Evolutionary conservation across 2,113 vertebrate genomes (phyloP).

Genomic region (Prochilodus magdalenae): DNA sequence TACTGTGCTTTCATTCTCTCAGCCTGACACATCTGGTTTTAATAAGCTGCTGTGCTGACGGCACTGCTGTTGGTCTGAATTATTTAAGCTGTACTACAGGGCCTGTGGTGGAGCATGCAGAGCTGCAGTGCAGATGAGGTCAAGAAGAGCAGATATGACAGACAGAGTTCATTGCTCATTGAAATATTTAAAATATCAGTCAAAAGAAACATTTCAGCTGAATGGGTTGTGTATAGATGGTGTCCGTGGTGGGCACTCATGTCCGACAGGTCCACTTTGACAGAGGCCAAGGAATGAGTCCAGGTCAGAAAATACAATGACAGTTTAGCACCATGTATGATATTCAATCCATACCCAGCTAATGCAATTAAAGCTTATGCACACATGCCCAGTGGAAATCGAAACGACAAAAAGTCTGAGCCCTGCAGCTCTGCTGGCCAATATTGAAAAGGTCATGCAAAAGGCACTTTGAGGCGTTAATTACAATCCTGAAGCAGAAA

Average conservation of each 20-base stretch:
- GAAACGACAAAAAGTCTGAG: not conserved
- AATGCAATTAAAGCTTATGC: not conserved
- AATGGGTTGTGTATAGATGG: not conserved
- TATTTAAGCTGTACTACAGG: not conserved
- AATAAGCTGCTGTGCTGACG: not conserved
- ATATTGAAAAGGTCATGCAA: not conserved
- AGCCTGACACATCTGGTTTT: not conserved
- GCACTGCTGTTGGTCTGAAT: not conserved
- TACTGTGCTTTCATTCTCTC: not conserved
- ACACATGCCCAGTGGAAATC: not conserved
- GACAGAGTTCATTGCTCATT: not conserved
- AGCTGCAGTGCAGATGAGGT: not conserved
- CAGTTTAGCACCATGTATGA: not conserved
- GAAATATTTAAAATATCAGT: not conserved
- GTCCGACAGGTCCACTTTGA: not conserved
- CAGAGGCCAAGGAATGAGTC: not conserved
- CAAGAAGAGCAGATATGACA: not conserved
- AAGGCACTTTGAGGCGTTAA: not conserved
- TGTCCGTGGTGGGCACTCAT: not conserved
- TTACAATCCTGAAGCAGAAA: not conserved
- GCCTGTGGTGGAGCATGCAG: not conserved
- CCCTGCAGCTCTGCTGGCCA: not conserved
- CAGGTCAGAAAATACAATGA: not conserved
- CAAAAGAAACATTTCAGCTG: not conserved
- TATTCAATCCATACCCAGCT: not conserved